Base-by-base conservation (phyloP, 2,888 invertebrate genomes). In the Brenthis hecate region DNA sequence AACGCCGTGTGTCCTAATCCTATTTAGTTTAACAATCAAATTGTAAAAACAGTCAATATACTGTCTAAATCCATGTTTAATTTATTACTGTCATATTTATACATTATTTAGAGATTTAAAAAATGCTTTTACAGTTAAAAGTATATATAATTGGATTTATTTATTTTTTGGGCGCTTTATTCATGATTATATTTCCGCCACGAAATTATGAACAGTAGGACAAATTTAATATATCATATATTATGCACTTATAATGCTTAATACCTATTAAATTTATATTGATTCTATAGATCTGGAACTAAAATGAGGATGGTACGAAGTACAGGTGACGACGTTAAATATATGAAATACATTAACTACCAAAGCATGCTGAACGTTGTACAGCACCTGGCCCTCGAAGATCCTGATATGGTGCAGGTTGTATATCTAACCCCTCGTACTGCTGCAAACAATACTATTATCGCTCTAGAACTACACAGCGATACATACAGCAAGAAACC, bases 91-190 rank as follows among this genome's bases (percentile, higher is more conserved):
- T 28, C 1, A 28, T 32, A n/a, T 32, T 58, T 48, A 13, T 2
- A 50, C 8, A 32, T 50, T 32, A 50, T 32, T 60, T 28, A 1
- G 28, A n/a, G 50, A 60, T 60, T 60, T 50, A 5, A 32, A 80
- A 66, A 71, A 92, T 92, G 92, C 80, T 91, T 75, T 80, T 92
- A 70, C 86, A 89, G 74, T 80, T 91, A 67, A 92, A 92, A 85
- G 74, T 89, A 64, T 89, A 87, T 78, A 82, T 90, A 72, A 81
- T 91, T 73, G 78, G 78, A 14, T 69, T 83, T 56, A 69, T 89
- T 71, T 92, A 91, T 73, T 78, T 88, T 54, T 83, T 88, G 61
- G 92, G 92, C 65, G 81, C 77, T 65, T 72, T 88, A 2, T 92
- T 88, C 76, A 87, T 91, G 82, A 56, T 85, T 65, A 76, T 87